Percentiles rank a stretch among this genome's conserved stretches.
These are phyloP conservation scores for Armadillidium nasatum DNA, from an alignment of 1,140 invertebrate genomes.

Conservation along the genomic window DNA sequence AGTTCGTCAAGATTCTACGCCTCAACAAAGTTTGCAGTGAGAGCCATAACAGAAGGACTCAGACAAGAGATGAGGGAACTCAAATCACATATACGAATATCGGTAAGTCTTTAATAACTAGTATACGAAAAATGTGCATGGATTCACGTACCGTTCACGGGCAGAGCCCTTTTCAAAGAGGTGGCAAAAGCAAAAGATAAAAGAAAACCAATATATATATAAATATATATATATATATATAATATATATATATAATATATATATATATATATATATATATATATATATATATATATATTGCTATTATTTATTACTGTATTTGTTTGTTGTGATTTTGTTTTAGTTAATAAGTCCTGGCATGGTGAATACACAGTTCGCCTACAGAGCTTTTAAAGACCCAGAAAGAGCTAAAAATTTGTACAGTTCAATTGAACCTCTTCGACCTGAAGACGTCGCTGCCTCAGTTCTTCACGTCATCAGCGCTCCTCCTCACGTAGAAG, in stretches of 20 bases:
- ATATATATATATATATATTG: no score
- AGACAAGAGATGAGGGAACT: slow-evolving; percentile 30
- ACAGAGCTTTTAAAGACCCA: background rate
- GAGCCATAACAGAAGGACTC: slow-evolving; percentile 19
- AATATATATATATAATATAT: no score
- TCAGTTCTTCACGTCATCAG: slow-evolving; percentile 14
- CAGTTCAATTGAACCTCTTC: slow-evolving; percentile 9
- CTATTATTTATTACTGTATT: no score
- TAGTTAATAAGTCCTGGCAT: slow-evolving; percentile 12
- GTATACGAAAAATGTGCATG: no score
- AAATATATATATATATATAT: no score
- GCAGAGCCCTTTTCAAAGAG: no score
- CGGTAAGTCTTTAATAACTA: no score
- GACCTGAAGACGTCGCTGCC: background rate
- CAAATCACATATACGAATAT: slow-evolving; percentile 39
- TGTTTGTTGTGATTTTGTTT: slow-evolving; percentile 12
- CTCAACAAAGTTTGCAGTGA: slow-evolving; percentile 39
- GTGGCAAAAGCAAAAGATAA: no score
- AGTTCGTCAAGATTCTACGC: slow-evolving; percentile 26
- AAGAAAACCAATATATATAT: no score
- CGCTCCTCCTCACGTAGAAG: slow-evolving; percentile 19
- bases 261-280: no score
- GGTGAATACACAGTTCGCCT: slow-evolving; percentile 12
- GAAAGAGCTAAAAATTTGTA: slow-evolving; percentile 1
- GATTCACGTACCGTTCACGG: no score